Percentiles rank a stretch among this genome's conserved stretches.
Conservation (phyloP, 2,797 vertebrate genomes). For the Artibeus lituratus region DNA sequence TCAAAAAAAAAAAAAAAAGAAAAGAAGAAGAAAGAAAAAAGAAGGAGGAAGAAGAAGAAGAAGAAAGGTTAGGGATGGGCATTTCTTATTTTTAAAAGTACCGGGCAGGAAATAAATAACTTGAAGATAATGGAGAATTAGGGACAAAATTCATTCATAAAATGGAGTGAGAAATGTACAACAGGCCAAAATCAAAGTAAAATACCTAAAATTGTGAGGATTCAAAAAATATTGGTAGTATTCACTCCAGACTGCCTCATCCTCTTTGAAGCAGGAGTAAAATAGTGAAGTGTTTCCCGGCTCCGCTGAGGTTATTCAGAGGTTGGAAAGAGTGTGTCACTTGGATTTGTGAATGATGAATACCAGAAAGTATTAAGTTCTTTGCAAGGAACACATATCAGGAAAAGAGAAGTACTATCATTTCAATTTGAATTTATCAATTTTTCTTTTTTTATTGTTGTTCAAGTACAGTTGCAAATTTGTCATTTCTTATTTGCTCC, state of each 20-base stretch:
- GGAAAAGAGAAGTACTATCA: neutral
- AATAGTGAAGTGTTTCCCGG: neutral
- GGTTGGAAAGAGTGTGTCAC: neutral
- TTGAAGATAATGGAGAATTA: constrained; percentile 33
- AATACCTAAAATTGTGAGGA: constrained; percentile 15
- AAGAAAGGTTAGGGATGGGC: neutral
- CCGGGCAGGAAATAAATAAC: constrained; percentile 38
- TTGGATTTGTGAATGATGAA: constrained; percentile 24
- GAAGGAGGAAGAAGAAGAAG: too few relatives aligned
- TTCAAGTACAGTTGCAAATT: neutral
- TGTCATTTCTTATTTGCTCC: constrained; percentile 2
- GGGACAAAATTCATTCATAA: constrained; percentile 37
- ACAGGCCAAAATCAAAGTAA: constrained; percentile 15
- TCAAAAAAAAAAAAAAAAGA: too few relatives aligned
- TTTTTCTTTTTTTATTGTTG: neutral
- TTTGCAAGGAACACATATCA: constrained; percentile 36
- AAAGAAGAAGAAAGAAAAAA: too few relatives aligned
- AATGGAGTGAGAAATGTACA: neutral
- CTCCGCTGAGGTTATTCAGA: neutral
- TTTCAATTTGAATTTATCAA: constrained; percentile 35
- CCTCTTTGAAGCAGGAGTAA: neutral
- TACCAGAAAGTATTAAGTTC: neutral
- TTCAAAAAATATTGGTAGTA: neutral
- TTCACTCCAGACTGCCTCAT: neutral
- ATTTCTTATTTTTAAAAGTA: neutral